Evolutionary conservation across 2,888 invertebrate species (phyloP).

Genomic region (Formica aserva): DNA sequence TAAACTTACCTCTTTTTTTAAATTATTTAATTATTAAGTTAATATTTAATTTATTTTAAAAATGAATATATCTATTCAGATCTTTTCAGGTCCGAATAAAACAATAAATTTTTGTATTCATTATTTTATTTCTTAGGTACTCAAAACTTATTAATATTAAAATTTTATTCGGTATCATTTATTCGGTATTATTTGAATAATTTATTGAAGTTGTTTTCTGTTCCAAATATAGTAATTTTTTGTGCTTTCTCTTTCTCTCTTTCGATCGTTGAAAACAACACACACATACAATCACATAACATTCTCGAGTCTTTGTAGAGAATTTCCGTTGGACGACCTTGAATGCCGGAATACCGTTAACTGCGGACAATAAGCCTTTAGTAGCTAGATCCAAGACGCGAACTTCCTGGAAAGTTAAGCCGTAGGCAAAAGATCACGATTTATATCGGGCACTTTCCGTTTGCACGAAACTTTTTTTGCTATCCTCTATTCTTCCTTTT

Average conservation of each 20-base stretch:
- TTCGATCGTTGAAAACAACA: background rate
- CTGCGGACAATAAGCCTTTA: constrained; percentile 3
- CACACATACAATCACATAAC: background rate
- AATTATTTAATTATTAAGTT: background rate
- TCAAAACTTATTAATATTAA: background rate
- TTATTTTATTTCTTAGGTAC: background rate
- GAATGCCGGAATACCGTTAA: background rate
- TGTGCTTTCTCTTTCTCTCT: background rate
- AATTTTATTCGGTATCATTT: background rate
- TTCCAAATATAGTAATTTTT: background rate
- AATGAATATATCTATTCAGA: background rate
- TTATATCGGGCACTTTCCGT: constrained; percentile 2
- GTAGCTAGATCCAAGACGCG: background rate
- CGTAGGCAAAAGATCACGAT: constrained; percentile 11
- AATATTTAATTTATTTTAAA: background rate
- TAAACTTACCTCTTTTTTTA: background rate
- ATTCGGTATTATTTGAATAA: background rate
- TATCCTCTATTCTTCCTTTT: constrained; percentile 26
- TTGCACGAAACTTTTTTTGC: constrained; percentile 14
- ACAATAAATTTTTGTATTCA: background rate
- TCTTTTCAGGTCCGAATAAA: too few species aligned
- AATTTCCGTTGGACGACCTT: background rate
- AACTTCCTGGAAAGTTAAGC: constrained; percentile 18
- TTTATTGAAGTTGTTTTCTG: background rate
- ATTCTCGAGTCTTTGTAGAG: background rate